Conservation (phyloP, 1,140 invertebrate species). For the Thaumatotibia leucotreta region DNA sequence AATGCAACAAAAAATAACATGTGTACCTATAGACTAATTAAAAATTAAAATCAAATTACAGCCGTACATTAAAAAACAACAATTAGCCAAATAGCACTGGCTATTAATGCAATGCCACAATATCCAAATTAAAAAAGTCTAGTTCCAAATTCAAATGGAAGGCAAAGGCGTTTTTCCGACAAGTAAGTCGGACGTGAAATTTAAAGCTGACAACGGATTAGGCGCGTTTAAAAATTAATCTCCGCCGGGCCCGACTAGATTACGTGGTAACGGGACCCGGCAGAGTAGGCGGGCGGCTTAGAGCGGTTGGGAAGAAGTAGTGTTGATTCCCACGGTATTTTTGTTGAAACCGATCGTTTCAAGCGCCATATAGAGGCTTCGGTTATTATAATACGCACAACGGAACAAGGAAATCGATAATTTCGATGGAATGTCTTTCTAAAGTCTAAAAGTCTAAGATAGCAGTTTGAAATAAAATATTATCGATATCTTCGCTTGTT, state of each 20-base stretch:
- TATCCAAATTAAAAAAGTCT: not conserved
- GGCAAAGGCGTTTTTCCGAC: conserved; percentile 7
- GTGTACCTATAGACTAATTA: not conserved
- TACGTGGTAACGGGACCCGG: conserved; percentile 8
- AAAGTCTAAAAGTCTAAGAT: too few relatives aligned
- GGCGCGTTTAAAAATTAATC: conserved; percentile 13
- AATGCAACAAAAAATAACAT: not conserved
- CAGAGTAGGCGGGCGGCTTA: not conserved
- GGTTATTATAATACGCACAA: too few relatives aligned
- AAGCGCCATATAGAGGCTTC: too few relatives aligned
- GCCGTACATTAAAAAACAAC: not conserved
- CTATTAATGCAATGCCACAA: too few relatives aligned
- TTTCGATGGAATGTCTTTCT: too few relatives aligned
- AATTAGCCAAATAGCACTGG: not conserved
- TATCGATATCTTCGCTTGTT: too few relatives aligned
- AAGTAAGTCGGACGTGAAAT: conserved; percentile 10
- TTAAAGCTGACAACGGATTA: conserved; percentile 10
- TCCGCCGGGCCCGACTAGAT: not conserved
- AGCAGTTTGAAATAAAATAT: too few relatives aligned
- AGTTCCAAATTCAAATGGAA: not conserved
- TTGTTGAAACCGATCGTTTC: not conserved
- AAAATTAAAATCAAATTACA: not conserved
- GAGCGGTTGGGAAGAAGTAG: not conserved
- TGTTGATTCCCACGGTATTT: not conserved
- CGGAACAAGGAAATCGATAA: too few relatives aligned